These are phyloP conservation scores for Drosophila yooni DNA, from an alignment of 2,888 invertebrate species.

Conservation along the genomic window DNA sequence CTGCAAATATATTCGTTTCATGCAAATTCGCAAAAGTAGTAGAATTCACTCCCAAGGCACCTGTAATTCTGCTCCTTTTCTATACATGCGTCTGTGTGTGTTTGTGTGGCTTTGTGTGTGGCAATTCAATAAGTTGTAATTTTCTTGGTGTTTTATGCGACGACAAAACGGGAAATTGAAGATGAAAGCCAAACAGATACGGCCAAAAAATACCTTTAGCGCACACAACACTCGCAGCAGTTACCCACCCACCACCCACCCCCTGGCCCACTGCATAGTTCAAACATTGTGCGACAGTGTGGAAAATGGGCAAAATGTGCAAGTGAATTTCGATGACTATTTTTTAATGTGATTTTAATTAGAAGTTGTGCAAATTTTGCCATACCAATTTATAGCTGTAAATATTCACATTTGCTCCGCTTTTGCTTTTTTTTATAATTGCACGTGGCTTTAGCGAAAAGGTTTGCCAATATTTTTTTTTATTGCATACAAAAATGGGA, in stretches of 20 bases:
- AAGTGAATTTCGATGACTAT: constrained; percentile 58
- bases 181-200: constrained; percentile 74
- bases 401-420: constrained; percentile 3
- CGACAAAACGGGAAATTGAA: constrained; percentile 75
- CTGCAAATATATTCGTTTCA: constrained; percentile 47
- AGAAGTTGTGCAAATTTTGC: constrained; percentile 7
- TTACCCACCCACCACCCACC: background rate
- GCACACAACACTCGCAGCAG: constrained; percentile 1
- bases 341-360: constrained; percentile 20
- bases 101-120: constrained; percentile 44
- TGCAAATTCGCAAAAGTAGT: constrained; percentile 20
- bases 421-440: constrained; percentile 21
- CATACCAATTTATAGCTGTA: constrained; percentile 27
- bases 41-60: constrained; percentile 52
- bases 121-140: constrained; percentile 79
- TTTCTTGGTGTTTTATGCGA: constrained; percentile 69
- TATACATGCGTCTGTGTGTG: constrained; percentile 12
- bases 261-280: too few species aligned
- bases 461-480: constrained; percentile 29
- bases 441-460: constrained; percentile 53
- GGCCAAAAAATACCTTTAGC: constrained; percentile 63
- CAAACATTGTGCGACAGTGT: constrained; percentile 48
- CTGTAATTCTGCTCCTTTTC: constrained; percentile 33
- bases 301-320: constrained; percentile 76
- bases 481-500: constrained; percentile 11